A percentile compares a stretch with the other conserved stretches of the same genome.
These are phyloP conservation scores for Tupaia chinensis DNA, from an alignment of 2,113 vertebrate genomes.

Conservation along the genomic window DNA sequence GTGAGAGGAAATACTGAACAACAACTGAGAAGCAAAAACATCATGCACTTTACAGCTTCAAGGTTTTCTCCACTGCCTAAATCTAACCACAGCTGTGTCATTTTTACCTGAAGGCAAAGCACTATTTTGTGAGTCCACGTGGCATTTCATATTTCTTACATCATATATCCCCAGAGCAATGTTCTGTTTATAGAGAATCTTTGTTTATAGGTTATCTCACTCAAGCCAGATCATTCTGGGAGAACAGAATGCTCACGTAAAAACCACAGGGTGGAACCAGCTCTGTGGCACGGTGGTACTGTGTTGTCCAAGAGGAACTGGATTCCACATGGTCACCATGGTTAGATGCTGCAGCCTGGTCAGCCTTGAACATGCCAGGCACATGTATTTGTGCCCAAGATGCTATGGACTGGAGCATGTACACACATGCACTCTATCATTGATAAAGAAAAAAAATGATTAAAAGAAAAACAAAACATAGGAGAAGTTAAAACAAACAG, in stretches of 20 bases:
- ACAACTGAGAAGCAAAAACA: neutral
- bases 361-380: too few relatives aligned
- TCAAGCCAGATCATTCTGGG: neutral
- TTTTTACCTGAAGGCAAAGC: neutral
- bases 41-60: neutral
- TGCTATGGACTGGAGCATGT: too few relatives aligned
- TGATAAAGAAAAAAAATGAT: too few relatives aligned
- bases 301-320: too few relatives aligned
- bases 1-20: neutral
- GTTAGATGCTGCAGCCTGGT: too few relatives aligned
- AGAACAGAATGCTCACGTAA: neutral
- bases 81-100: neutral
- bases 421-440: too few relatives aligned
- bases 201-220: neutral
- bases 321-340: too few relatives aligned
- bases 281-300: too few relatives aligned
- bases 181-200: constrained; percentile 42
- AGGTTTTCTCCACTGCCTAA: neutral
- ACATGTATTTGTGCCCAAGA: too few relatives aligned
- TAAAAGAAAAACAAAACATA: too few relatives aligned
- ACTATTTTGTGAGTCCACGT: neutral
- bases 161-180: neutral
- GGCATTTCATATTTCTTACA: neutral
- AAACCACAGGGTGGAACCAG: neutral
- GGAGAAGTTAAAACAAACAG: neutral